Evolutionary conservation across 2,113 vertebrate genomes (phyloP), one percentile per base, ranked within the genome.

Genomic region (Planiliza haematocheilus): DNA sequence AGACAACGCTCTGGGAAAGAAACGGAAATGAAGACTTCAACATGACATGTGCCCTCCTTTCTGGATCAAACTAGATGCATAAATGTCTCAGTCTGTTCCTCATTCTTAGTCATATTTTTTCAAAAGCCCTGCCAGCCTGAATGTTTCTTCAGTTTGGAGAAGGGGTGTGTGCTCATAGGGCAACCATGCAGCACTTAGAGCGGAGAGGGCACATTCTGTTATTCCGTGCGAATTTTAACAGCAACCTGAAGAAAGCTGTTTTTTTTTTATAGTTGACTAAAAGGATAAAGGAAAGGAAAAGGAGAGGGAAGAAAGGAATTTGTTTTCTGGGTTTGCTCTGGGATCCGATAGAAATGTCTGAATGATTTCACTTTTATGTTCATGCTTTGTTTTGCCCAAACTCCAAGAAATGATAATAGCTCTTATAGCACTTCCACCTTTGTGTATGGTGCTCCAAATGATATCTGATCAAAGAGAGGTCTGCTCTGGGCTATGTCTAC

Each of bases 201-300:
- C 9, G 0, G 14, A 24, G 77, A 73, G 81, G 50, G 65, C 7
- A 61, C 72, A 77, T 82, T 85, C 69, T 82, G 69, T 76, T 82
- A 61, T 85, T 88, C 49, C 53, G 20, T 65, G n/a, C 60, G 65
- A 81, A 66, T 74, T 82, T 71, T 75, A 65, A 60, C 70, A 24
- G 57, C 37, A 66, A 72, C 53, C 52, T 36, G 73, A 52, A 57
- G 70, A 87, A 43, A 63, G 56, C 34, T 82, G 3, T 5, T 30
- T 30, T 30, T 30, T 30, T 81, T 72, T 81, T 69, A 52, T 81
- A 63, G 52, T 66, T 1, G 21, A 37, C 38, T 36, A 12, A 77
- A 79, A 77, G 76, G 17, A 55, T 0, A 13, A 48, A 50, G n/a
- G 37, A 50, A 48, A 49, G 38, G 11, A 39, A 46, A 55, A 65